A percentile compares a stretch with the other conserved stretches of the same genome.
Evolutionary conservation across 2,888 invertebrate species (phyloP).

Genomic region (Cremastobaeus sp.): DNA sequence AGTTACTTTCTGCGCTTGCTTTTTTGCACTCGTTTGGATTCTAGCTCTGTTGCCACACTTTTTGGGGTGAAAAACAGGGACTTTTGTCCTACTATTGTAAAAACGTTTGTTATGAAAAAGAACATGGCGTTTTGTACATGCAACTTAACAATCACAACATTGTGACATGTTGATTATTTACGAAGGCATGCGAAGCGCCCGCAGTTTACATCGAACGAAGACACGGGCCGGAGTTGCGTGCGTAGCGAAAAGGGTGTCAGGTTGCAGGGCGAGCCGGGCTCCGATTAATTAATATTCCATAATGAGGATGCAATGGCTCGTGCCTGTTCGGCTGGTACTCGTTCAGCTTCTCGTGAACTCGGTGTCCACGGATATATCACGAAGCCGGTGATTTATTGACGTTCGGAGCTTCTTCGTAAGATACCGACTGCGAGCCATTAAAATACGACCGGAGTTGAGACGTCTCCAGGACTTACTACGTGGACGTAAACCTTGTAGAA

Average conservation of each 20-base stretch:
- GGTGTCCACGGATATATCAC: constrained; percentile 58
- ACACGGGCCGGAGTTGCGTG: constrained; percentile 30
- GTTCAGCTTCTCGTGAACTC: constrained; percentile 4
- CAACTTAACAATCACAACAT: constrained; percentile 47
- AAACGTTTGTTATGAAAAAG: too few relatives aligned
- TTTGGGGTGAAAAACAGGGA: too few relatives aligned
- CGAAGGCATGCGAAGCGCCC: constrained; percentile 23
- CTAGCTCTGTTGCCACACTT: too few relatives aligned
- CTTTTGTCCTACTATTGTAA: too few relatives aligned
- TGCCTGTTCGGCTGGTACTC: constrained; percentile 52
- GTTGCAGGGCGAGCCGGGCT: constrained; percentile 50
- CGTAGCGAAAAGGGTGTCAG: constrained; percentile 43
- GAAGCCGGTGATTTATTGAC: constrained; percentile 57
- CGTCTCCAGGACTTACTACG: constrained; percentile 31
- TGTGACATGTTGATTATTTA: constrained; percentile 55
- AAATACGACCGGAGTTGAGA: constrained; percentile 49
- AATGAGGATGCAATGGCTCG: constrained; percentile 72
- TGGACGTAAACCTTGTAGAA: constrained; percentile 66
- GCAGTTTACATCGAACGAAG: constrained; percentile 32
- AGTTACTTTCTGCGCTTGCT: too few relatives aligned
- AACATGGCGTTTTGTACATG: too few relatives aligned
- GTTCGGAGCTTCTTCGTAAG: constrained; percentile 46
- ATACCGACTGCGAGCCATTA: constrained; percentile 59
- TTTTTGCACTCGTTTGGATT: too few relatives aligned
- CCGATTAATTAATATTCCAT: constrained; percentile 75